phyloP scores from a whole-genome alignment of 2,888 invertebrate genomes.

The Hipparchia sbordonii region DNA sequence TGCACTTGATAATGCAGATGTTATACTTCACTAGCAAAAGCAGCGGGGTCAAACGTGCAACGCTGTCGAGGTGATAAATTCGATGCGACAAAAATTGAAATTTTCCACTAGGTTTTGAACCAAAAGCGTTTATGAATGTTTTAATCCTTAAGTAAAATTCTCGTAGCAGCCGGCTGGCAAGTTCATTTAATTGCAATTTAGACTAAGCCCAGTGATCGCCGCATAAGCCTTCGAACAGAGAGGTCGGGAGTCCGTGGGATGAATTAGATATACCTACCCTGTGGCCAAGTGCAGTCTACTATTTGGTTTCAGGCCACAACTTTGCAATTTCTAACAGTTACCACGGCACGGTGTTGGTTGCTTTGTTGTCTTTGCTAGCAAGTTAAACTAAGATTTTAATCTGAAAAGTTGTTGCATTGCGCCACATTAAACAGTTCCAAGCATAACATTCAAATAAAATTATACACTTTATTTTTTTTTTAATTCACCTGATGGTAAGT shows the following conservation, averaged over 20 bases:
- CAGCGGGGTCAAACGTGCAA: conserved; percentile 16
- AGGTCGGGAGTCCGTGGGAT: conserved; percentile 60
- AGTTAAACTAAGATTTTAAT: neutral
- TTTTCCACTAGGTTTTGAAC: conserved; percentile 7
- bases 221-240: conserved; percentile 65
- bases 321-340: conserved; percentile 50
- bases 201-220: conserved; percentile 68
- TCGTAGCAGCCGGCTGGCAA: conserved; percentile 38
- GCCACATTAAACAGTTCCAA: no score
- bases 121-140: conserved; percentile 18
- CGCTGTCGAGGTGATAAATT: conserved; percentile 20
- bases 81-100: conserved; percentile 20
- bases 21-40: conserved; percentile 16
- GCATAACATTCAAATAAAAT: neutral
- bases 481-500: no score
- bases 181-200: conserved; percentile 72
- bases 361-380: neutral
- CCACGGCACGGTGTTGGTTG: conserved; percentile 14
- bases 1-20: conserved; percentile 19
- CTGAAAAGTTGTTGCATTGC: neutral
- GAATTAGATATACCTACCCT: conserved; percentile 52
- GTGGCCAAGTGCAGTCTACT: conserved; percentile 54
- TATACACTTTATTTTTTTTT: no score
- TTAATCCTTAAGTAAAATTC: conserved; percentile 35
- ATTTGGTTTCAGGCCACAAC: conserved; percentile 59